phyloP scores from a whole-genome alignment of 2,797 vertebrate genomes.

The Sus cebifrons region DNA sequence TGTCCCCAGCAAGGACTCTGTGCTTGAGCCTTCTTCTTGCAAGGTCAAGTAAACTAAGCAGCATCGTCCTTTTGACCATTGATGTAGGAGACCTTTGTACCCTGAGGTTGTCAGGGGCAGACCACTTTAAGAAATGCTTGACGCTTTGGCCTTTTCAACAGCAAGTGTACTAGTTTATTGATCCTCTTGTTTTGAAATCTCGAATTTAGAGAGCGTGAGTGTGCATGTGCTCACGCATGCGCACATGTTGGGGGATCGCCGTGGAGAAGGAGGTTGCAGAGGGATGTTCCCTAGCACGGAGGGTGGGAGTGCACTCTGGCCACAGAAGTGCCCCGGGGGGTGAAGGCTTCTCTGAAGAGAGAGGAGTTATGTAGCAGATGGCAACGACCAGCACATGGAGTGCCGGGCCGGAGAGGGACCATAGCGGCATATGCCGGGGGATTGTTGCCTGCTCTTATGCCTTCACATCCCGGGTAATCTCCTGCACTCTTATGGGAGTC shows the following conservation, averaged over 20 bases:
- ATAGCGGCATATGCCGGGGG: background rate
- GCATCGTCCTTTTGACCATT: background rate
- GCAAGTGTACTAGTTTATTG: background rate
- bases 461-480: too few relatives aligned
- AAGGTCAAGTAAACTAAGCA: background rate
- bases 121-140: background rate
- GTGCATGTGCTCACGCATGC: rapidly evolving
- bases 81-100: background rate
- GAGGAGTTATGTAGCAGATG: rapidly evolving
- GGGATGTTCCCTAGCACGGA: background rate
- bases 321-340: background rate
- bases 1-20: background rate
- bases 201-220: background rate
- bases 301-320: background rate
- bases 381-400: background rate
- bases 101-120: background rate
- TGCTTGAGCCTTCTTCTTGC: background rate
- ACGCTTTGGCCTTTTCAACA: background rate
- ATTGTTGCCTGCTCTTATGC: background rate
- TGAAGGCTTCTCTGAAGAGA: background rate
- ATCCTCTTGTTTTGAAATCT: background rate
- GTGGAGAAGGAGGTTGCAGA: background rate
- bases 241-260: background rate
- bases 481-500: background rate
- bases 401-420: background rate